Base-by-base conservation (phyloP, 2,113 vertebrate genomes). In the Ascaphus truei region DNA sequence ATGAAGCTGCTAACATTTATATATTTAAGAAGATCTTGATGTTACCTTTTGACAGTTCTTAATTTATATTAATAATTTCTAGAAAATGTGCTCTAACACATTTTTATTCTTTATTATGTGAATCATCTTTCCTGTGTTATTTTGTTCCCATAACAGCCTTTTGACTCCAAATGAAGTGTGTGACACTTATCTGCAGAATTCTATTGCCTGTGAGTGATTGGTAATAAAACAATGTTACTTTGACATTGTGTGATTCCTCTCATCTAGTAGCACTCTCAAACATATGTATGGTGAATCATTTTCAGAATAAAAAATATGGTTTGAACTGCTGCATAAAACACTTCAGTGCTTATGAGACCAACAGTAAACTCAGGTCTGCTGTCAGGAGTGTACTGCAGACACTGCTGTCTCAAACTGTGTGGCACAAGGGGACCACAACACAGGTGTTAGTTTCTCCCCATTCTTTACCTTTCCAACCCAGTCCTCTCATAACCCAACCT, bases 231-330 rank as follows among this genome's bases (percentile, higher is more conserved):
- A 59, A 43, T n/a, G 7, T 26, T 69, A 60, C n/a, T 60, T 22
- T 69, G 66, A 22, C 66, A 69, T 69, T 69, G 53, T 69, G 47
- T 60, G 60, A 69, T 50, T 69, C 48, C 55, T 69, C 34, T 43
- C 34, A 39, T 60, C 48, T 39, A 60, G 39, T 30, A n/a, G 55
- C 55, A 15, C 3, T 48, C 53, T 48, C 41, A 36, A 27, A 31
- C 22, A 37, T 18, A 20, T 20, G 36, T 41, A 11, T 39, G n/a
- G 63, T 66, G 50, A 69, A 59, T 69, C 31, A 69, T 47, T 37
- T 33, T 39, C 25, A 39, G 41, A 8, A 37, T 15, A 8, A 48
- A 67, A 58, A 68, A 37, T 48, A 59, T 60, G 30, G 26, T 6
- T 55, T 26, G 16, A 45, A 45, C 41, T 45, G 5, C 13, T n/a